phyloP scores from a whole-genome alignment of 1,140 invertebrate genomes.

The Ceratosolen fusciceps region DNA sequence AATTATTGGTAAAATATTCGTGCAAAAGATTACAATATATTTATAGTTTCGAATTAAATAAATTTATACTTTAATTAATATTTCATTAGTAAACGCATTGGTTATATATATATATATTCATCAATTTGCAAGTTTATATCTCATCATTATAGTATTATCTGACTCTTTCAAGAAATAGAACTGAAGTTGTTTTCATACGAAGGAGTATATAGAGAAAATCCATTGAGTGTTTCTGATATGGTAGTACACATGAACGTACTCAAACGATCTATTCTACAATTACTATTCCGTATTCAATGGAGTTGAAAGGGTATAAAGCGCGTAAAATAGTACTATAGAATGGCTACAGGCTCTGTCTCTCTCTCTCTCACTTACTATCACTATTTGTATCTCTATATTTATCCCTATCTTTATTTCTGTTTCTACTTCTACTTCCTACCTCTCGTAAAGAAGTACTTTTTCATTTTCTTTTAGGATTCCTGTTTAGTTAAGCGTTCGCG shows the following conservation, averaged over 20 bases:
- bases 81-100: too few relatives aligned
- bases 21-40: too few relatives aligned
- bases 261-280: not conserved
- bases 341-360: not conserved
- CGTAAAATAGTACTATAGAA: not conserved
- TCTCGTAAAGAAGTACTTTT: not conserved
- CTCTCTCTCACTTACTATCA: not conserved
- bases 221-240: not conserved
- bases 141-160: too few relatives aligned
- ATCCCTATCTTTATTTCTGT: too few relatives aligned
- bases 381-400: not conserved
- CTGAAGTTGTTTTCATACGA: not conserved
- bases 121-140: too few relatives aligned
- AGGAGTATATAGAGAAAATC: not conserved
- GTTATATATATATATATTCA: too few relatives aligned
- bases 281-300: constrained; percentile 10
- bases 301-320: not conserved
- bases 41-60: too few relatives aligned
- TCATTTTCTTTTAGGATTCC: constrained; percentile 33
- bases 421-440: too few relatives aligned
- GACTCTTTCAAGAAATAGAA: not conserved
- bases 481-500: not conserved
- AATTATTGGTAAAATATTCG: too few relatives aligned
- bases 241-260: not conserved
- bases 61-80: too few relatives aligned